Evolutionary conservation across 2,888 invertebrate genomes (phyloP).

Genomic region (Pterostichus niger): DNA sequence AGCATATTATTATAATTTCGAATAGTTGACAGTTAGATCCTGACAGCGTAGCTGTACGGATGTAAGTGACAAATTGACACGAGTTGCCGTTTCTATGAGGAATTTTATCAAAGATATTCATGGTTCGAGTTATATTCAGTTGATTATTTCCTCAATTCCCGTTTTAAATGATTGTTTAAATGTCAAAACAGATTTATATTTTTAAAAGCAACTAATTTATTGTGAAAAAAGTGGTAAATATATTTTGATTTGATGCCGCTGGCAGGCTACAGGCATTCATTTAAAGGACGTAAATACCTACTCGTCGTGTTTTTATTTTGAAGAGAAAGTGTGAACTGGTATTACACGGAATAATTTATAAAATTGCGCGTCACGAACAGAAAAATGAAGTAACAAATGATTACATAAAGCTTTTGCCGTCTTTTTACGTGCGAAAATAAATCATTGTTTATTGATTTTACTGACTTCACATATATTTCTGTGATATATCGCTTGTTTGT

Average conservation of each 20-base stretch:
- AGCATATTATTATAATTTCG: too few relatives aligned
- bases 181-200: too few relatives aligned
- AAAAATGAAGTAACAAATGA: conserved; percentile 50
- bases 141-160: too few relatives aligned
- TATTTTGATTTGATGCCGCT: neutral
- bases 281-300: neutral
- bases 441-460: conserved; percentile 40
- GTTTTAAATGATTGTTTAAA: too few relatives aligned
- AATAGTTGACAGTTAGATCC: too few relatives aligned
- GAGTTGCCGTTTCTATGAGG: too few relatives aligned
- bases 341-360: conserved; percentile 33
- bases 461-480: conserved; percentile 15
- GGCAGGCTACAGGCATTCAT: neutral
- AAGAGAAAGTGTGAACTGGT: conserved; percentile 35
- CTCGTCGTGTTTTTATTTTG: conserved; percentile 4
- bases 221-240: neutral
- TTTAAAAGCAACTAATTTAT: neutral
- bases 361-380: conserved; percentile 35
- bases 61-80: too few relatives aligned
- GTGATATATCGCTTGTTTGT: neutral
- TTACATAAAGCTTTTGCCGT: conserved; percentile 35
- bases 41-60: too few relatives aligned
- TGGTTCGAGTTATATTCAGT: too few relatives aligned
- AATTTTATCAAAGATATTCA: too few relatives aligned
- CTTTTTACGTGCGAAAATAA: conserved; percentile 27